Base-by-base conservation (phyloP, 1,140 invertebrate genomes). In the Eupeodes corollae region DNA sequence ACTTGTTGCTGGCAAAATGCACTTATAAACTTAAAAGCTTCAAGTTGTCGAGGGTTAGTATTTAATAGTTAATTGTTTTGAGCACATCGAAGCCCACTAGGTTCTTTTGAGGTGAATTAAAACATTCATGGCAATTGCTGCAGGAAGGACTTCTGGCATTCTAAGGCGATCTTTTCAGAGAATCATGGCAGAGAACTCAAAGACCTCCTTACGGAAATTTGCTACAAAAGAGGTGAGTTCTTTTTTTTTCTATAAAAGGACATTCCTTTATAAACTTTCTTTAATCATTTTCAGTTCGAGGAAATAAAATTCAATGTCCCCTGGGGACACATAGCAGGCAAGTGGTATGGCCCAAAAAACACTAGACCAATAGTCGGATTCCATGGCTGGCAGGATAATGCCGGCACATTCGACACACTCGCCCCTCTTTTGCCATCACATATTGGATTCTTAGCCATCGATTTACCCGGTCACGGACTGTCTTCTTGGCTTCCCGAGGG, bases 371-470 rank as follows among this genome's bases (percentile, higher is more conserved):
- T 87, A 42, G 55, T 88, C 12, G 75, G 77, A 1, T 54, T 88
- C 37, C 86, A 89, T 59, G 86, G 85, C 1, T 86, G 83, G 82
- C 76, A 81, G 65, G 82, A 84, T 54, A 87, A 86, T 63, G 80
- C 82, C 12, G 81, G 78, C 3, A 79, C 79, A 2, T 88, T 84
- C 69, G 83, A 87, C 60, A 70, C 72, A 1, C 58, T 88, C 10
- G 75, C 78, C 15, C 80, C 81, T 13, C 56, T 79, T 19, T 57
- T 88, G 32, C 70, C 73, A 8, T 56, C 71, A n/a, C 65, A 82
- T 53, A 54, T 76, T 2, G 71, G 77, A 6, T 73, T 83, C 48
- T 58, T 87, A 12, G 75, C 80, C 2, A 71, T 86, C n/a, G 84
- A 86, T 66, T 74, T 82, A 32, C 82, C 81, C 0, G 82, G 65